Base-by-base conservation (phyloP, 2,888 invertebrate genomes). In the Tachina grossa region DNA sequence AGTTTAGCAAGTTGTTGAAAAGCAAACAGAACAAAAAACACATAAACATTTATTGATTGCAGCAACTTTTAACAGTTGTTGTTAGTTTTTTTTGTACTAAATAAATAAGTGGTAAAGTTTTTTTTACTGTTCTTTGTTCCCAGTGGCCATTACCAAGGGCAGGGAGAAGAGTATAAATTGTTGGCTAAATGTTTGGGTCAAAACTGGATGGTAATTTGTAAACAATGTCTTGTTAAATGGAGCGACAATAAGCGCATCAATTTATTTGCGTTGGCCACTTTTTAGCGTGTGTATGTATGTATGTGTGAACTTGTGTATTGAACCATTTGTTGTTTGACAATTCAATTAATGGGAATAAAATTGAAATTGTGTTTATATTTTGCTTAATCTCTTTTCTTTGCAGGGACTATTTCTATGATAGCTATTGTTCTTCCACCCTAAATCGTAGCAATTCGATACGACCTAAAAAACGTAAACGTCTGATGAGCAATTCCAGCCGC, bases 371-470 rank as follows among this genome's bases (percentile, higher is more conserved):
- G 88, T 72, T 79, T 71, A 59, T 16, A 59, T 41, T 47, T 9
- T 22, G 53, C 13, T 49, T 55, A 9, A 31, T 55, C 47, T 80
- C 13, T 22, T 31, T 77, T 16, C 31, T 51, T 79, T 83, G 10
- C 51, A 94, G 94, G 94, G 94, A 94, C 89, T 94, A 94, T 91
- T 94, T 94, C 91, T 94, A 94, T 89, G 94, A 94, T 91, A 94
- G 93, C 88, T 93, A 93, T 88, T 93, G 91, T 88, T 91, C 93
- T 16, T 93, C 93, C 69, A 89, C 93, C 31, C 84, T 93, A 74
- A 90, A 92, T 82, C 92, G 93, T 6, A 89, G 90, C 45, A 90
- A 91, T 69, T 90, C 91, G 3, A 90, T 92, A 57, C 91, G 93
- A 3, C 91, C 93, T 74, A 92, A 93, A 89, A 93, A 93, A 85